Evolutionary conservation across 2,113 vertebrate genomes (phyloP), one percentile per base, ranked within the genome.

Genomic region (Thalassarche chlororhynchos): DNA sequence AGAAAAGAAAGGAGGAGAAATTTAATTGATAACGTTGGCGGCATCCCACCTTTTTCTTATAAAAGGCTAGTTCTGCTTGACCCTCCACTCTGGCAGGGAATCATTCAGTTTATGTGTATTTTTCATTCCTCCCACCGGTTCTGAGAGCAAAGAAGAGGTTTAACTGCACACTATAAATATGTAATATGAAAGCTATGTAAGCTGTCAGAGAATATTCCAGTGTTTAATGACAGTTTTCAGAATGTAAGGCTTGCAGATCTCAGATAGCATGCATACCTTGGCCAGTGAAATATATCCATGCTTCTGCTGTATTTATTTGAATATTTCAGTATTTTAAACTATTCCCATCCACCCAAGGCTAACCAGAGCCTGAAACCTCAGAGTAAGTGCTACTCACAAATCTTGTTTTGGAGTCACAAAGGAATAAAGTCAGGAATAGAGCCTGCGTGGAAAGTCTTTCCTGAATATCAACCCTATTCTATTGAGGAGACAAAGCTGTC

Each of bases 151-250:
- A 98, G 49, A 89, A n/a, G 66, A 96, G 75, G 49, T 84, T 97
- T 95, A 93, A 88, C 64, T 77, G 81, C 83, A 44, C 28, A 55
- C 71, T 92, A 91, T 97, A 97, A 97, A 98, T 95, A 96, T 72
- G 83, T 86, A 97, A 96, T 55, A 91, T 38, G 78, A 89, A 96
- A 93, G 95, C 75, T 46, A 36, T 44, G 90, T 89, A 93, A 93
- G 47, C 91, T 92, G 94, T 83, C 90, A 90, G 87, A 95, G 79
- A 96, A 81, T 91, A 96, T 94, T 94, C 82, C 68, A 75, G 51
- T 70, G 78, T 87, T 94, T 97, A 93, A 95, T 96, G 97, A 91
- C 92, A 90, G 81, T 89, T 96, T 98, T 97, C 81, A 74, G 71
- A 95, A 96, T 13, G 58, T 70, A 96, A 91, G 71, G 15, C 78